A percentile compares a stretch with the other conserved stretches of the same genome.
These are phyloP conservation scores for Megalurothrips usitatus DNA, from an alignment of 2,888 invertebrate species.

Conservation along the genomic window DNA sequence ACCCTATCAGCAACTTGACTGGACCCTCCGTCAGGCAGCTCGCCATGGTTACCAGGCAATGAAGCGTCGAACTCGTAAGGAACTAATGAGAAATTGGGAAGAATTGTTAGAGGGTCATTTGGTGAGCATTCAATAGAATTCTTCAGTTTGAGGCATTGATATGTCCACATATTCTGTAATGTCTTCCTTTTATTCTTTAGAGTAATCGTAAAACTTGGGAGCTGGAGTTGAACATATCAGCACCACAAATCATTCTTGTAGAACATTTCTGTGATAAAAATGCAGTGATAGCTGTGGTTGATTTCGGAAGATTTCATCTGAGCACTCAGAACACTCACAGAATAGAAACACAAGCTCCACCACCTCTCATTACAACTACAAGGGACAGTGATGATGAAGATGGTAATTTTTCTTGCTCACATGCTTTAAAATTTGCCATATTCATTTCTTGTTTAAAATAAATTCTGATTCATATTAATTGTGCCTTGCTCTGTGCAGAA, in stretches of 20 bases:
- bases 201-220: constrained; percentile 74
- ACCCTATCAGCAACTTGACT: constrained; percentile 50
- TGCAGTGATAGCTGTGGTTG: constrained; percentile 75
- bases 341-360: constrained; percentile 43
- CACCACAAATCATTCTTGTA: constrained; percentile 87
- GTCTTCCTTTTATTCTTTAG: constrained; percentile 44
- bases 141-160: neutral
- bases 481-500: constrained; percentile 42
- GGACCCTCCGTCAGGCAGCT: constrained; percentile 49
- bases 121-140: constrained; percentile 44
- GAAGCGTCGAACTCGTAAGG: constrained; percentile 66
- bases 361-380: constrained; percentile 38
- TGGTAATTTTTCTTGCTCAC: constrained; percentile 40
- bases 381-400: constrained; percentile 49
- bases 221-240: constrained; percentile 83
- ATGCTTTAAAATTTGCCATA: neutral
- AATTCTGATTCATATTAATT: neutral
- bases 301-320: constrained; percentile 81
- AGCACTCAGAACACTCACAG: constrained; percentile 45
- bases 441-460: neutral
- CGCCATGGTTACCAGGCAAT: constrained; percentile 50
- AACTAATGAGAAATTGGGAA: constrained; percentile 72
- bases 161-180: constrained; percentile 27
- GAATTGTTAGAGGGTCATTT: constrained; percentile 62
- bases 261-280: constrained; percentile 72